Evolutionary conservation across 1,140 invertebrate species (phyloP), one percentile per base, ranked within the genome.

Genomic region (Diprion similis): DNA sequence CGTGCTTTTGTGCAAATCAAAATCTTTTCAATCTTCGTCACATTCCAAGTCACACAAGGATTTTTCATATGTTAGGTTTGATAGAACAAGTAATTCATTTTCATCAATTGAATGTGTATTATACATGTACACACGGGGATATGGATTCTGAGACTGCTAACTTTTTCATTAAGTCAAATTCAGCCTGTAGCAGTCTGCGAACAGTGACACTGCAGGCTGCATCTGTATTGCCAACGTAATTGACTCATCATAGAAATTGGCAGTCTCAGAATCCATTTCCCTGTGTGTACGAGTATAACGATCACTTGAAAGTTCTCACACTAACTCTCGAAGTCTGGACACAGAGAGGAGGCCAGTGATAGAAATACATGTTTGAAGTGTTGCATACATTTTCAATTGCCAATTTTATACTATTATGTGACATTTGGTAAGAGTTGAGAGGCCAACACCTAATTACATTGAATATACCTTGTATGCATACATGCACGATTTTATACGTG

Each of bases 241-340:
- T 37, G 24, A 1, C 6, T 37, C 6, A 6, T 6, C 24, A 37
- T 3, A 37, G 6, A 37, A 6, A 37, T 37, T 37, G 24, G 24
- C 24, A 3, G 24, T 37, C 24, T 37, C 24, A 37, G 24, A 37
- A 37, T 37, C 24, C 24, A 37, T 37, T 59, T 59, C 11, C n/a
- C 11, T 59, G 9, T 59, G 51, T 8, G 9, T 51, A 51, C 48
- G 48, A 10, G 48, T 59, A 59, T 15, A 59, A 59, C 6, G 51
- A 15, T 59, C 51, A 37, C 24, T 37, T 37, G 79, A 80, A 71
- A 75, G 80, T 78, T 84, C 72, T 82, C 86, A 85, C 84, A 86
- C 85, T 82, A 80, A 81, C 80, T 79, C 77, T 82, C 79, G 77
- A 77, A 83, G 79, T 85, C 80, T 85, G 84, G 85, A 87, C 83